A percentile compares a stretch with the other conserved stretches of the same genome.
Conservation (phyloP, 2,888 invertebrate species). For the Alloscopus bannaensis region DNA sequence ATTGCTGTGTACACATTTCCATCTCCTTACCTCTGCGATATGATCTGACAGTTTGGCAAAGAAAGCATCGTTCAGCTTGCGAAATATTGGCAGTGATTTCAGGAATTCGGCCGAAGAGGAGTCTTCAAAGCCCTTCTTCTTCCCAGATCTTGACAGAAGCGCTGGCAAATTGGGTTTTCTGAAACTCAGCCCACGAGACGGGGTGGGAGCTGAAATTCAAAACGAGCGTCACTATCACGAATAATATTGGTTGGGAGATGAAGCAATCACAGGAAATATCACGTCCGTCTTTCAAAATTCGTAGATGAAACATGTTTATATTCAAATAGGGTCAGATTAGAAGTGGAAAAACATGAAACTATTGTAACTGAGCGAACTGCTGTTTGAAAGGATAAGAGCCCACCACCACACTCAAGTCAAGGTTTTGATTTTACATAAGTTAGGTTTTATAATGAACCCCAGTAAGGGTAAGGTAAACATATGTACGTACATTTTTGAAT, state of each 20-base stretch:
- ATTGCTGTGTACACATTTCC: no score
- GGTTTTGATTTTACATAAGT: no score
- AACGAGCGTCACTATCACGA: constrained; percentile 14
- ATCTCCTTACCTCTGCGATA: constrained; percentile 83
- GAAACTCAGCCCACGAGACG: constrained; percentile 55
- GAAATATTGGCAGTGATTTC: constrained; percentile 85
- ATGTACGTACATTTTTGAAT: constrained; percentile 53
- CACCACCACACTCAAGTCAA: no score
- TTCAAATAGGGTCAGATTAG: no score
- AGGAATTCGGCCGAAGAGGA: constrained; percentile 82
- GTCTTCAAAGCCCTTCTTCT: constrained; percentile 49
- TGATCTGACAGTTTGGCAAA: constrained; percentile 90
- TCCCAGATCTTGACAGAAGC: constrained; percentile 46
- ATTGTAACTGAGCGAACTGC: no score
- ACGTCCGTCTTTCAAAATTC: background rate
- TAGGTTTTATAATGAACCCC: no score
- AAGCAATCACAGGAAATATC: constrained; percentile 34
- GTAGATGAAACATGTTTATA: no score
- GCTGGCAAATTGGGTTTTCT: constrained; percentile 51
- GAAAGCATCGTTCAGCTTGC: constrained; percentile 83
- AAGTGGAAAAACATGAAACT: no score
- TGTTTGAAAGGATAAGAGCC: no score
- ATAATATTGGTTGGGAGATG: constrained; percentile 34
- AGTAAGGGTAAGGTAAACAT: no score
- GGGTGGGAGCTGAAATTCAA: constrained; percentile 44